These are phyloP conservation scores for Neodontobutis hainanensis DNA, from an alignment of 2,113 vertebrate genomes.

Conservation along the genomic window DNA sequence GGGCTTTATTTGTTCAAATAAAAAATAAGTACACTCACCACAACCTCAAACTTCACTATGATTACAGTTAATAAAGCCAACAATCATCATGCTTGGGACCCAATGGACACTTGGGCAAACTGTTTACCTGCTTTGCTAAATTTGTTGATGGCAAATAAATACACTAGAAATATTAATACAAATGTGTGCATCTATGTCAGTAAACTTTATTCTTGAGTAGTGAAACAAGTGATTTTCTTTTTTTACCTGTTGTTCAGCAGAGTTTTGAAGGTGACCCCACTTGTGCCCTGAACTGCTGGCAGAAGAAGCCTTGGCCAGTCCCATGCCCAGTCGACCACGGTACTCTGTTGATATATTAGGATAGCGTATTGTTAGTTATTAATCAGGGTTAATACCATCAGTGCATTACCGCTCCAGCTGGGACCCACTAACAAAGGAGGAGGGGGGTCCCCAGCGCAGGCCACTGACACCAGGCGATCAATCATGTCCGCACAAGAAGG, in stretches of 20 bases:
- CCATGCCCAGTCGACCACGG: constrained; percentile 87
- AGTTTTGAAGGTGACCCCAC: constrained; percentile 87
- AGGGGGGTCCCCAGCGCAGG: constrained; percentile 81
- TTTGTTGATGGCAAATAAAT: no score
- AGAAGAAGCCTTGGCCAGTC: constrained; percentile 91
- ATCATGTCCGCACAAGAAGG: constrained; percentile 89
- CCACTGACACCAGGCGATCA: constrained; percentile 84
- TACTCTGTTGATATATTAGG: constrained; percentile 91
- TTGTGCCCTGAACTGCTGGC: constrained; percentile 83
- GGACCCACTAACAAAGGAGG: constrained; percentile 87
- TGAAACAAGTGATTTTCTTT: constrained; percentile 17
- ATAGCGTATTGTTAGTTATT: constrained; percentile 90
- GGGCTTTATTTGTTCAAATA: no score
- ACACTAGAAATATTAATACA: no score
- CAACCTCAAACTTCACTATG: no score
- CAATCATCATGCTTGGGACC: no score
- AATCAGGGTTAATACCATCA: constrained; percentile 94
- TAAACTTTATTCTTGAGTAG: not conserved
- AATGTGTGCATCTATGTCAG: not conserved
- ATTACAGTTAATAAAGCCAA: no score
- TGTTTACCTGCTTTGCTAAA: no score
- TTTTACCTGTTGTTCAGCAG: constrained; percentile 92
- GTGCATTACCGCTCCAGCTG: constrained; percentile 93
- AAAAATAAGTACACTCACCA: no score
- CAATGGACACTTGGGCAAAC: no score